Conservation (phyloP, 1,140 invertebrate genomes). For the Heliconius himera region DNA sequence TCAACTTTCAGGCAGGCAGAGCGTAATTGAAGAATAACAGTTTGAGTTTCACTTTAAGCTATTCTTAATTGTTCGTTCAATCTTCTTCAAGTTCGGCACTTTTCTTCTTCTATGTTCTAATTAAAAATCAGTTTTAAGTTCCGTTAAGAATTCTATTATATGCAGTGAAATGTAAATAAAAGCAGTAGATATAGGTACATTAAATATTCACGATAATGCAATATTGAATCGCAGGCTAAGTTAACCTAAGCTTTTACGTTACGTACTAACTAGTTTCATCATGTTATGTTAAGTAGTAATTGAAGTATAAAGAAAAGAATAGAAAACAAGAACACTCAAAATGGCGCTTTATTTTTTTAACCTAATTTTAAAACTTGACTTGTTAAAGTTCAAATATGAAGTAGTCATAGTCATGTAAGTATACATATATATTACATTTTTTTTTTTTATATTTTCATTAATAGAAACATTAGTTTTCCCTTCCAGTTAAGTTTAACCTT, state of each 20-base stretch:
- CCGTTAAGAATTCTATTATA: neutral
- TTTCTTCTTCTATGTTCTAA: conserved; percentile 26
- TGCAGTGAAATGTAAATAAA: neutral
- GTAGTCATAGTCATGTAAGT: too few relatives aligned
- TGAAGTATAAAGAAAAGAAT: too few relatives aligned
- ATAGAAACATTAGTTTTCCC: neutral
- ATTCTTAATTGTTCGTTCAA: conserved; percentile 39
- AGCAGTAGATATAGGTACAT: neutral
- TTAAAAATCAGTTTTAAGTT: conserved; percentile 25
- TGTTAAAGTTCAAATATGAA: too few relatives aligned
- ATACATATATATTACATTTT: too few relatives aligned
- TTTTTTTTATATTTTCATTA: too few relatives aligned
- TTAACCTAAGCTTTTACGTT: neutral
- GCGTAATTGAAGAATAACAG: conserved; percentile 38
- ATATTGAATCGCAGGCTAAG: neutral
- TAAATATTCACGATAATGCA: neutral
- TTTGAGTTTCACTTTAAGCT: conserved; percentile 34
- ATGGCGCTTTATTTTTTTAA: too few relatives aligned
- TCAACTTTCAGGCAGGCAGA: conserved; percentile 18
- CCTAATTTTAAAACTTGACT: too few relatives aligned
- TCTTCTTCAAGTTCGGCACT: conserved; percentile 33
- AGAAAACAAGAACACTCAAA: too few relatives aligned
- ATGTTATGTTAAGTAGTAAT: too few relatives aligned
- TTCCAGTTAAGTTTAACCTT: neutral
- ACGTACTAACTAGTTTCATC: too few relatives aligned